Conservation (phyloP, 2,797 vertebrate genomes). For the Macropus fuliginosus region DNA sequence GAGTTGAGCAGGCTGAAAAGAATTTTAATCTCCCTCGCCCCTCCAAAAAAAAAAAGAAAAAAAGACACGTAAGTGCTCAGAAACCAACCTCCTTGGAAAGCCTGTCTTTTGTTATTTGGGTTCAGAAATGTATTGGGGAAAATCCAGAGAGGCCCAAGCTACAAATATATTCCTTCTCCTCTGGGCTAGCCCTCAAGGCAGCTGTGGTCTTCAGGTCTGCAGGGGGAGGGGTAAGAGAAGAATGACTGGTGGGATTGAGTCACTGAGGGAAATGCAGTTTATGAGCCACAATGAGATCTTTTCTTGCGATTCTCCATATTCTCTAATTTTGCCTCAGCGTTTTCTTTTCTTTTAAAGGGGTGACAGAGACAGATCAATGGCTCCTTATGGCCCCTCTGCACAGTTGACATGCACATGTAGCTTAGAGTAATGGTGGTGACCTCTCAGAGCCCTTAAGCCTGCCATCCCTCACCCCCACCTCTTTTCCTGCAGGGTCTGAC, state of each 20-base stretch:
- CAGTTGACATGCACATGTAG: not conserved
- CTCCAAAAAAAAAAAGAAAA: not conserved
- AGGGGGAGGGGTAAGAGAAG: not conserved
- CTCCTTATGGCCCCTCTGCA: fast-evolving
- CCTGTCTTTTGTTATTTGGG: not conserved
- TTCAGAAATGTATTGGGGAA: not conserved
- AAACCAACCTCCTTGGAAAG: not conserved
- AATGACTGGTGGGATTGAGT: not conserved
- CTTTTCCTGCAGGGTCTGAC: too few relatives aligned
- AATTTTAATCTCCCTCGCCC: not conserved
- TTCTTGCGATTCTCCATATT: fast-evolving
- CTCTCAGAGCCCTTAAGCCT: fast-evolving
- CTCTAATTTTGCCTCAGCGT: not conserved
- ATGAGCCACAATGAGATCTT: fast-evolving
- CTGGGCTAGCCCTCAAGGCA: not conserved
- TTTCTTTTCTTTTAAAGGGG: not conserved
- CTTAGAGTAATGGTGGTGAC: fast-evolving
- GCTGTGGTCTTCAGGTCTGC: not conserved
- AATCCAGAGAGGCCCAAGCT: not conserved
- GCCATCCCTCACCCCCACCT: not conserved
- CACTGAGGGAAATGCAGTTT: not conserved
- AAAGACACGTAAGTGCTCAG: not conserved
- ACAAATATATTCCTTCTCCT: not conserved
- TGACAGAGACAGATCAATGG: not conserved
- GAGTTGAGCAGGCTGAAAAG: not conserved